Percentiles rank a stretch among this genome's conserved stretches.
Conservation (phyloP, 2,113 vertebrate genomes). For the Daboia siamensis region DNA sequence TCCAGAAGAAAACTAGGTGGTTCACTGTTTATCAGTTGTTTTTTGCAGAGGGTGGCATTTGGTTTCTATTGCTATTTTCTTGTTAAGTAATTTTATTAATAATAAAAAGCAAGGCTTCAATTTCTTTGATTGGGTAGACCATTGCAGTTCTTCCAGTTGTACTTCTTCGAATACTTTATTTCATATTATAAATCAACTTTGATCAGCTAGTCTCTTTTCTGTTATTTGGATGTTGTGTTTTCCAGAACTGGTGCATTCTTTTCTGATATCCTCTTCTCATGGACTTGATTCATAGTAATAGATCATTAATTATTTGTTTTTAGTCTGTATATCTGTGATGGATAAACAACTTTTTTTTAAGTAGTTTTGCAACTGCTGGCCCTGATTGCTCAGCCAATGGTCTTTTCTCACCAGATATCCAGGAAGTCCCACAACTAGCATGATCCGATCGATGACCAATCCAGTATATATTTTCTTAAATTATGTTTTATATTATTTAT, state of each 20-base stretch:
- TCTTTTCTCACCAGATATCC: neutral
- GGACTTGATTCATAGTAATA: neutral
- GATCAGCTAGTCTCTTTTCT: neutral
- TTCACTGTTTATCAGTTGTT: neutral
- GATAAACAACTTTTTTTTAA: neutral
- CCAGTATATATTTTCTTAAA: too few relatives aligned
- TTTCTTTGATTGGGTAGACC: neutral
- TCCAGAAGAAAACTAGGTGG: neutral
- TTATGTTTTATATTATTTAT: too few relatives aligned
- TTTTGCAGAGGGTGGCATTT: too few relatives aligned
- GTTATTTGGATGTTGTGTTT: neutral
- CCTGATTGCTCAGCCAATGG: neutral
- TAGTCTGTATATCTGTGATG: neutral
- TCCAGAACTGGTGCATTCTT: neutral
- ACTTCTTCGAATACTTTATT: neutral
- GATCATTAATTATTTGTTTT: neutral
- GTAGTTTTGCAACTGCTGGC: neutral
- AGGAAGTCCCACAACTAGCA: neutral
- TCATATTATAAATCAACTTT: neutral
- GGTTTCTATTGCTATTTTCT: too few relatives aligned
- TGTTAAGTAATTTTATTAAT: neutral
- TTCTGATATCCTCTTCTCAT: neutral
- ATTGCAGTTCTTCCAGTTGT: neutral
- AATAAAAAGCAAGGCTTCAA: neutral
- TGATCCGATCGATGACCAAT: too few relatives aligned